phyloP scores from a whole-genome alignment of 1,140 invertebrate species.

The Caenorhabditis briggsae region DNA sequence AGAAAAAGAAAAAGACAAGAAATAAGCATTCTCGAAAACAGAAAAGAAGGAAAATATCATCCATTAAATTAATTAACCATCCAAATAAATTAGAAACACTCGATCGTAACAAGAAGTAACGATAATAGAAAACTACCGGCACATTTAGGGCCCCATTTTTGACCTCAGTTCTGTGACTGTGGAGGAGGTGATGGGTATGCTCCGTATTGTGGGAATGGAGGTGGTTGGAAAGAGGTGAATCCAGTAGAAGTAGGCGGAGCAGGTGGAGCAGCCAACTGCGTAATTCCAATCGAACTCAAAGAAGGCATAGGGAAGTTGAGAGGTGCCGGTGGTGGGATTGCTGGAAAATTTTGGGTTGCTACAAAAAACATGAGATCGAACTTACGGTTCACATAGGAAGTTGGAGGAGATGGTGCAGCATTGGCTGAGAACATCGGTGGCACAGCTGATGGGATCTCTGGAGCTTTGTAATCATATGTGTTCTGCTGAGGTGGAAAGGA shows the following conservation, averaged over 20 bases:
- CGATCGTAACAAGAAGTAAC: constrained; percentile 9
- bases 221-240: background rate
- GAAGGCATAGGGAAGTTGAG: constrained; percentile 76
- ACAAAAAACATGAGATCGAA: background rate
- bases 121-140: background rate
- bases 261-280: constrained; percentile 71
- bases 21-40: background rate
- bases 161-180: constrained; percentile 17
- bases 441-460: constrained; percentile 51
- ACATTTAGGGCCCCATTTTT: background rate
- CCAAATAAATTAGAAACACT: constrained; percentile 44
- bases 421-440: constrained; percentile 57
- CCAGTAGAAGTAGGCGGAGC: constrained; percentile 35
- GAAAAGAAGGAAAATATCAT: constrained; percentile 4
- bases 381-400: constrained; percentile 50
- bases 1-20: background rate
- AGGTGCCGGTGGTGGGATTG: constrained; percentile 54
- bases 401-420: background rate
- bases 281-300: constrained; percentile 73
- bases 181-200: constrained; percentile 11
- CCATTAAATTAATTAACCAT: constrained; percentile 23
- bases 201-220: constrained; percentile 31
- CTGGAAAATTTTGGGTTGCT: background rate
- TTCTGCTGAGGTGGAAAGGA: constrained; percentile 11
- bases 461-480: background rate